Evolutionary conservation across 1,140 invertebrate species (phyloP).

Genomic region (Andricus grossulariae): DNA sequence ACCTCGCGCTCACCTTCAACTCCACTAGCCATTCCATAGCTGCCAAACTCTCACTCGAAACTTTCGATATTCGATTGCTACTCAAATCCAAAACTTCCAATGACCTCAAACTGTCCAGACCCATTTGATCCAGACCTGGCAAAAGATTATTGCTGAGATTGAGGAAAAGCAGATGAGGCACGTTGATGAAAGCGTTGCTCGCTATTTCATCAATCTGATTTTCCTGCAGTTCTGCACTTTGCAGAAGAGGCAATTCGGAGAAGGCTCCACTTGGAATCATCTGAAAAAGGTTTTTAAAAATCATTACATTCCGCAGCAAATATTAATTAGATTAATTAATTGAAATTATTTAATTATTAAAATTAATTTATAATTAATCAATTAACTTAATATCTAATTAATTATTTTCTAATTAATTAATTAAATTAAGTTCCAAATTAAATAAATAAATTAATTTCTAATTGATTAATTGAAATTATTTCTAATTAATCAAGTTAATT

Average conservation of each 20-base stretch:
- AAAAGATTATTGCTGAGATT: slow-evolving; percentile 89
- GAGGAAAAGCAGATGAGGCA: slow-evolving; percentile 86
- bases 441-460: too few species aligned
- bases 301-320: too few species aligned
- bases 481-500: too few species aligned
- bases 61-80: slow-evolving; percentile 83
- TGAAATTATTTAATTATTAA: too few species aligned
- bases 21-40: slow-evolving; percentile 90
- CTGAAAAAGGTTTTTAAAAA: slow-evolving; percentile 55
- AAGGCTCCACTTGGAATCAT: slow-evolving; percentile 84
- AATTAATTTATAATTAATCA: too few species aligned
- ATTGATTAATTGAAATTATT: too few species aligned
- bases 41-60: slow-evolving; percentile 80
- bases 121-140: slow-evolving; percentile 82
- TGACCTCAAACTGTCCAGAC: slow-evolving; percentile 82
- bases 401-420: too few species aligned
- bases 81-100: slow-evolving; percentile 89
- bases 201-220: slow-evolving; percentile 84
- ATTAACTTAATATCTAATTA: too few species aligned
- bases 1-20: slow-evolving; percentile 81
- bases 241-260: slow-evolving; percentile 84
- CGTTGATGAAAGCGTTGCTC: slow-evolving; percentile 85
- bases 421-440: too few species aligned
- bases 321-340: too few species aligned
- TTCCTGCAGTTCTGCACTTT: slow-evolving; percentile 87